These are phyloP conservation scores for Heliconius ismenius DNA, from an alignment of 2,888 invertebrate species.

Conservation along the genomic window DNA sequence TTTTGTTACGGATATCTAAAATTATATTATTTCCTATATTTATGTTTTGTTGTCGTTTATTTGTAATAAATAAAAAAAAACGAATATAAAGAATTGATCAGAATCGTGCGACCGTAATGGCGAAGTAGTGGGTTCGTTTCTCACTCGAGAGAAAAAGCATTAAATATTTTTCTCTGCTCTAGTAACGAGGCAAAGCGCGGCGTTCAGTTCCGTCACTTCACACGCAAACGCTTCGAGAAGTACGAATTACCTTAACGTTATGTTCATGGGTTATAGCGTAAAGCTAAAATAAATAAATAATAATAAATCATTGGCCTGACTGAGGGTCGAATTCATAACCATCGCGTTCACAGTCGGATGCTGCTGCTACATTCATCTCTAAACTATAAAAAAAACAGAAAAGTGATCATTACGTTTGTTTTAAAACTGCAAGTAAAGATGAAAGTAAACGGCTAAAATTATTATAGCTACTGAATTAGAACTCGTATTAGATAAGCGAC, in stretches of 20 bases:
- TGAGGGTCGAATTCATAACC: no score
- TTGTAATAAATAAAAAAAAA: background rate
- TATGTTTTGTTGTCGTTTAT: background rate
- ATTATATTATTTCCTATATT: constrained; percentile 9
- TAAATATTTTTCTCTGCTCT: background rate
- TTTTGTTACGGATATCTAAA: constrained; percentile 19
- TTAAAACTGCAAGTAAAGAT: background rate
- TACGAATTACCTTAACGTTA: background rate
- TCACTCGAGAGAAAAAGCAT: no score
- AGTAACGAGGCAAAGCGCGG: background rate
- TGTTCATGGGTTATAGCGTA: background rate
- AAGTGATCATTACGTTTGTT: no score
- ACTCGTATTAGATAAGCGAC: background rate
- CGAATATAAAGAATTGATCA: no score
- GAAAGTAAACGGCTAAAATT: background rate
- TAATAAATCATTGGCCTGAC: no score
- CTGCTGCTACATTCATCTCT: no score
- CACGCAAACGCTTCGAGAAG: background rate
- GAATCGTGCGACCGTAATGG: no score
- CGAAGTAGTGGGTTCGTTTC: no score
- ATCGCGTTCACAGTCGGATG: no score
- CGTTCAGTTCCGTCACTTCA: background rate
- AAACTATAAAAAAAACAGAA: no score
- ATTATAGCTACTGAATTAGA: background rate
- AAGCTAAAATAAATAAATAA: background rate